A percentile compares a stretch with the other conserved stretches of the same genome.
These are phyloP conservation scores for Eupeodes latifasciatus DNA, from an alignment of 2,888 invertebrate genomes.

Conservation along the genomic window DNA sequence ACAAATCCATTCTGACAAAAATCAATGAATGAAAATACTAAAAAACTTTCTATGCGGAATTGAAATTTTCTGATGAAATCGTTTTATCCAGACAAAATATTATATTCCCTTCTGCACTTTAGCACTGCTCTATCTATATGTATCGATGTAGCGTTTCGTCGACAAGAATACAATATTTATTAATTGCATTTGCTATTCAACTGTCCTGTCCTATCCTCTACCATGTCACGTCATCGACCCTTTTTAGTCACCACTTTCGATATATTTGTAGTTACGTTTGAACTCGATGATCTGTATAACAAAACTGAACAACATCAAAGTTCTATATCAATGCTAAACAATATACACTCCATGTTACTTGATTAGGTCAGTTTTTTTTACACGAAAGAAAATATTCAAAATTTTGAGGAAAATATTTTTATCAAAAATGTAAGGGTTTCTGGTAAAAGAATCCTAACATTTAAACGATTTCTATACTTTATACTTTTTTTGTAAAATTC, in stretches of 20 bases:
- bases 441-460: no score
- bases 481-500: no score
- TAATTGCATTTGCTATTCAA: conserved; percentile 67
- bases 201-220: neutral
- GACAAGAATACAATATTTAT: conserved; percentile 55
- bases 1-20: neutral
- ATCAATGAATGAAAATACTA: neutral
- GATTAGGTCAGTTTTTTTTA: neutral
- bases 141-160: neutral
- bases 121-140: neutral
- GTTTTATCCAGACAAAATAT: conserved; percentile 19
- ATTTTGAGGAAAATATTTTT: no score
- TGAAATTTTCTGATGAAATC: conserved; percentile 35
- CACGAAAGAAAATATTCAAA: no score
- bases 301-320: conserved; percentile 34
- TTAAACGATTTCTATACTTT: no score
- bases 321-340: conserved; percentile 12
- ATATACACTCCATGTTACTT: neutral
- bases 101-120: conserved; percentile 18
- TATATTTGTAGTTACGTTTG: neutral
- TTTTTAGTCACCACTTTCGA: neutral
- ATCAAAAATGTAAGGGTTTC: no score
- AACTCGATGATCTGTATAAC: conserved; percentile 19
- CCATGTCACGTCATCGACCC: neutral
- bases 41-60: conserved; percentile 37